phyloP scores from a whole-genome alignment of 1,140 invertebrate species.

The Anadara kagoshimensis region DNA sequence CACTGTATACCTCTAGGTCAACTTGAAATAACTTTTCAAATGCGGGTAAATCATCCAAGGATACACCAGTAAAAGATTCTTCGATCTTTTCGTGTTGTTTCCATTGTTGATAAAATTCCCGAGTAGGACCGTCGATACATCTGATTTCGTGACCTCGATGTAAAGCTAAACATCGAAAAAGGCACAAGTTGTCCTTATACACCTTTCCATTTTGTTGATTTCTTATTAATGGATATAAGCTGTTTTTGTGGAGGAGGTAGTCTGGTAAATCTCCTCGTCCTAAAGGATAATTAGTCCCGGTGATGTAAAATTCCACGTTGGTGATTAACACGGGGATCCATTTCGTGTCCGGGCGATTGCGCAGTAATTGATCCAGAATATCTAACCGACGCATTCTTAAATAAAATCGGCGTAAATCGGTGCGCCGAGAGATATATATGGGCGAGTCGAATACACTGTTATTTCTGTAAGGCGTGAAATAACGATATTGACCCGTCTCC shows the following conservation, averaged over 20 bases:
- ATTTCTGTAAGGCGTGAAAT: slow-evolving; percentile 10
- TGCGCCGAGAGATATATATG: slow-evolving; percentile 19
- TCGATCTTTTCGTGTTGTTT: neutral
- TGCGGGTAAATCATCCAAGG: neutral
- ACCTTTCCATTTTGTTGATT: neutral
- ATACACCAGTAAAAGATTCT: neutral
- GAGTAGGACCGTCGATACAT: neutral
- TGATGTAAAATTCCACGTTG: slow-evolving; percentile 21
- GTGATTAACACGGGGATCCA: slow-evolving; percentile 21
- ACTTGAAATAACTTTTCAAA: slow-evolving; percentile 8
- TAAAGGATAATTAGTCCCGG: slow-evolving; percentile 16
- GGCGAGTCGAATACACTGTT: slow-evolving; percentile 16
- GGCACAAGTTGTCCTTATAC: slow-evolving; percentile 18
- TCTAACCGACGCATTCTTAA: slow-evolving; percentile 11
- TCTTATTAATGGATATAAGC: slow-evolving; percentile 6
- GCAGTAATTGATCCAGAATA: slow-evolving; percentile 14
- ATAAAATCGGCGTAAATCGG: slow-evolving; percentile 2
- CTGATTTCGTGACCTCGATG: slow-evolving; percentile 8
- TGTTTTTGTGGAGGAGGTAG: slow-evolving; percentile 1
- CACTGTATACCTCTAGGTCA: slow-evolving; percentile 9
- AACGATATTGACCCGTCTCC: slow-evolving; percentile 29
- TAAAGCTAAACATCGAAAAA: slow-evolving; percentile 22
- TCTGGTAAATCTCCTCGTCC: slow-evolving; percentile 2
- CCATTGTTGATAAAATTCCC: slow-evolving; percentile 7
- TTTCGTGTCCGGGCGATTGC: slow-evolving; percentile 15